phyloP scores from a whole-genome alignment of 2,888 invertebrate genomes.

The Dasypogon diadema region DNA sequence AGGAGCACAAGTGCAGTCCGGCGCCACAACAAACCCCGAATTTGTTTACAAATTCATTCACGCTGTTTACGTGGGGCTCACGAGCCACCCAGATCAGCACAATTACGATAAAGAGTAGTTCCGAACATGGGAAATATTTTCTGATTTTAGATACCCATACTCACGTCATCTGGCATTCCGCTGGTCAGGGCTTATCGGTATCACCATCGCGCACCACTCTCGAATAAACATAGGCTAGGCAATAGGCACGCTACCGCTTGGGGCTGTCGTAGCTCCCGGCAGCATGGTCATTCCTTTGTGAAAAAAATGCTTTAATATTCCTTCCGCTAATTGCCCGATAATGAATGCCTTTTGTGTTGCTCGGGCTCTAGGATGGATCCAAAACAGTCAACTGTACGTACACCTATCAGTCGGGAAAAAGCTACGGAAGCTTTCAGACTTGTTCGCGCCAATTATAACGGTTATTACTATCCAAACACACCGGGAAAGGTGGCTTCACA shows the following conservation, averaged over 20 bases:
- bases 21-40: not conserved
- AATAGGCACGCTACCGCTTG: no score
- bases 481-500: not conserved
- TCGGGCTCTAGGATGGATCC: not conserved
- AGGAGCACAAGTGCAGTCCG: not conserved
- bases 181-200: conserved; percentile 13
- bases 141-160: not conserved
- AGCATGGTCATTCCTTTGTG: not conserved
- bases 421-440: conserved; percentile 32
- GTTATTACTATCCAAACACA: not conserved
- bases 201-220: not conserved
- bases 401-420: conserved; percentile 21
- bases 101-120: no score
- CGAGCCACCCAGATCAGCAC: not conserved
- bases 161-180: not conserved
- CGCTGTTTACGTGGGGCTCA: conserved; percentile 1
- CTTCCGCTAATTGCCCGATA: not conserved
- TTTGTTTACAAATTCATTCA: conserved; percentile 26
- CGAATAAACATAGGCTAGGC: no score
- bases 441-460: conserved; percentile 31
- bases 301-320: not conserved
- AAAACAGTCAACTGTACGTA: not conserved
- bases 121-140: no score
- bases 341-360: not conserved
- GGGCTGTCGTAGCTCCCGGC: no score